These are phyloP conservation scores for Hypanus sabinus DNA, from an alignment of 2,113 vertebrate genomes.

Conservation along the genomic window DNA sequence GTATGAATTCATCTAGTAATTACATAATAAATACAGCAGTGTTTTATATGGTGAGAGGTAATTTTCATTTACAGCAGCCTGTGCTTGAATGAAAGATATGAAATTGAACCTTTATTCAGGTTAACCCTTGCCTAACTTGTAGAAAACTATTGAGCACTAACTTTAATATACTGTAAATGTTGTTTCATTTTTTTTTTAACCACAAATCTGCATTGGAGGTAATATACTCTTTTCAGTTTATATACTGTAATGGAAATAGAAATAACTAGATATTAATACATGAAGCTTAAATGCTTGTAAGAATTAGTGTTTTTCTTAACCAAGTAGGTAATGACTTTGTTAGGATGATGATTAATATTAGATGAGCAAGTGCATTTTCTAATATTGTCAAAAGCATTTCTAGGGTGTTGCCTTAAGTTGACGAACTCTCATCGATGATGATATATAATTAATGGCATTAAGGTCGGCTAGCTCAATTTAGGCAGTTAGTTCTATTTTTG, in stretches of 20 bases:
- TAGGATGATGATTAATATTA: not conserved
- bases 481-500: not conserved
- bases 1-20: not conserved
- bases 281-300: not conserved
- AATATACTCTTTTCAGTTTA: not conserved
- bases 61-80: conserved; percentile 29
- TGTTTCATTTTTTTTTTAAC: not conserved
- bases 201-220: not conserved
- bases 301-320: not conserved
- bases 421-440: not conserved
- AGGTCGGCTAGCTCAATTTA: not conserved
- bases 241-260: not conserved
- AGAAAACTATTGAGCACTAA: not conserved
- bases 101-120: not conserved
- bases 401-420: not conserved
- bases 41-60: conserved; percentile 13
- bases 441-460: not conserved
- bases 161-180: not conserved
- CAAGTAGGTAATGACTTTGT: not conserved
- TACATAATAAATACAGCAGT: not conserved
- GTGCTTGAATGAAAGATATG: conserved; percentile 23
- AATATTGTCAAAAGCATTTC: not conserved
- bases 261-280: not conserved
- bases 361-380: not conserved
- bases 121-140: conserved; percentile 25